Percentiles rank a stretch among this genome's conserved stretches.
These are phyloP conservation scores for Echiichthys vipera DNA, from an alignment of 2,797 vertebrate genomes.

Conservation along the genomic window DNA sequence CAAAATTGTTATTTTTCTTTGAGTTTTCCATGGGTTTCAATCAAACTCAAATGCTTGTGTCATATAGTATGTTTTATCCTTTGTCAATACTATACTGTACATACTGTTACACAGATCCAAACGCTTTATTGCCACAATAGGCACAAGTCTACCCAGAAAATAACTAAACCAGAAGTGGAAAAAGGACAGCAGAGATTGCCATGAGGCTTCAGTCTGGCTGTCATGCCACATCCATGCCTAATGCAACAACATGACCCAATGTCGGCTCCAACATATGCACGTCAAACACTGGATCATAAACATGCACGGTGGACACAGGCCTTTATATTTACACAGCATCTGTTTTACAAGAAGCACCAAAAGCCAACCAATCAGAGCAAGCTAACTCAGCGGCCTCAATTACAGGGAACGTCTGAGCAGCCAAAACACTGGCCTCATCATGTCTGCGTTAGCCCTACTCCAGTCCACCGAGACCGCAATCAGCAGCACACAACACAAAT, in stretches of 20 bases:
- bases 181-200: slow-evolving; percentile 39
- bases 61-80: no score
- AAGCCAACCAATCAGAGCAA: slow-evolving; percentile 58
- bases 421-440: slow-evolving; percentile 68
- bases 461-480: slow-evolving; percentile 79
- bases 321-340: slow-evolving; percentile 43
- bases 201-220: slow-evolving; percentile 64
- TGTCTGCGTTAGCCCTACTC: slow-evolving; percentile 52
- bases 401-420: slow-evolving; percentile 68
- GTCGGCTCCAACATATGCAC: slow-evolving; percentile 59
- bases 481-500: slow-evolving; percentile 82
- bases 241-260: slow-evolving; percentile 54
- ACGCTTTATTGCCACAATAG: not conserved
- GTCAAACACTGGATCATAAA: slow-evolving; percentile 46
- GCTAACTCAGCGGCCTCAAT: slow-evolving; percentile 63
- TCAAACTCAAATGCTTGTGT: no score
- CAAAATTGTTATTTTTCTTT: not conserved
- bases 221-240: slow-evolving; percentile 54
- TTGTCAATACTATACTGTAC: not conserved
- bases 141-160: slow-evolving; percentile 2
- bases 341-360: slow-evolving; percentile 49
- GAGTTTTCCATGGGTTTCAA: no score
- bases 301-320: slow-evolving; percentile 39
- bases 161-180: slow-evolving; percentile 36
- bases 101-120: slow-evolving; percentile 1